phyloP scores from a whole-genome alignment of 2,113 vertebrate genomes.

The Cervus canadensis region DNA sequence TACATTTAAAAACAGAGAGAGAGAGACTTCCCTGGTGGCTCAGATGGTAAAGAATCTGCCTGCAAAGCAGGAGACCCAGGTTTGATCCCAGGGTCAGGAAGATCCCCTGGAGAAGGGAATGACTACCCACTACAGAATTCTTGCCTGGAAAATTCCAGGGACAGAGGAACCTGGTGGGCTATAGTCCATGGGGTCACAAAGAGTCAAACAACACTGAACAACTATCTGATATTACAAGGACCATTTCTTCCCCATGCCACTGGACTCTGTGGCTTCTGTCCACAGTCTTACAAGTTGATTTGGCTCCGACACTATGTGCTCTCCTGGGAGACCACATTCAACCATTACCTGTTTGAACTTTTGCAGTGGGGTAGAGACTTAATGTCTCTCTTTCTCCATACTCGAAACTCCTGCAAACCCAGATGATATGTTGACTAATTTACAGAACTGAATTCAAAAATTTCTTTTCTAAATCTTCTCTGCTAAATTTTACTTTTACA shows the following conservation, averaged over 20 bases:
- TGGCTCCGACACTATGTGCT: neutral
- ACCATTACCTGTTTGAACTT: neutral
- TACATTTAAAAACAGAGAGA: neutral
- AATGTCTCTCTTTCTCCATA: neutral
- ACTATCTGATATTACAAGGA: neutral
- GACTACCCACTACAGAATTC: neutral
- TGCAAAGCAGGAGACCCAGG: neutral
- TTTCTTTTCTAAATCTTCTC: neutral
- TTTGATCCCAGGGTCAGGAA: neutral
- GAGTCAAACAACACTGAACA: neutral
- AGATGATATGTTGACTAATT: neutral
- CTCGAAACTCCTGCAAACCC: neutral
- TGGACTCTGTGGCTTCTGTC: neutral
- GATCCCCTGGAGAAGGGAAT: neutral
- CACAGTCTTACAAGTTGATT: neutral
- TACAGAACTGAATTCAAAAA: neutral
- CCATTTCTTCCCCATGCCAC: neutral
- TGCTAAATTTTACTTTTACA: neutral
- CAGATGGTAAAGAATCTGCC: neutral
- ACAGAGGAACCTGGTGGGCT: neutral
- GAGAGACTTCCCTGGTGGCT: neutral
- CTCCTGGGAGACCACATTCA: neutral
- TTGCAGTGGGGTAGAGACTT: fast-evolving
- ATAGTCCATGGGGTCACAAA: neutral
- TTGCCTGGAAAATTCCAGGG: neutral